Conservation (phyloP, 1,140 invertebrate genomes). For the Sminthurinus signatus region DNA sequence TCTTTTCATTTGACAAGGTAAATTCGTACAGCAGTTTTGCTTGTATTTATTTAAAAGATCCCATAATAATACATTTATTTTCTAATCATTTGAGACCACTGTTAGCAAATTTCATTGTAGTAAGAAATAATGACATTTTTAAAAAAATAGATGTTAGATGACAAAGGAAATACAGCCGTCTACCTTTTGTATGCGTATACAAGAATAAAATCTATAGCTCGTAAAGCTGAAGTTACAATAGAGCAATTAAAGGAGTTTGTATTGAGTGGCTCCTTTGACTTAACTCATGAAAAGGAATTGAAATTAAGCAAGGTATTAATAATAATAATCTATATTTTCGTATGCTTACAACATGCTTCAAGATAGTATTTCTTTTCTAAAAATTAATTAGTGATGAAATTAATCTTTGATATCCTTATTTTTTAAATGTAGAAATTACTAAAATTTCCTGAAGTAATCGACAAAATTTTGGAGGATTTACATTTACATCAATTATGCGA, state of each 20-base stretch:
- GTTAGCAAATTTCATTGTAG: too few relatives aligned
- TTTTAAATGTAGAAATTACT: slow-evolving; percentile 54
- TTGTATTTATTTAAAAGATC: too few relatives aligned
- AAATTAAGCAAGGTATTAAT: slow-evolving; percentile 75
- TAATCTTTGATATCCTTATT: too few relatives aligned
- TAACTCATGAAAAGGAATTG: slow-evolving; percentile 89
- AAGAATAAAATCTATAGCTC: slow-evolving; percentile 83
- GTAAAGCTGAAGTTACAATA: slow-evolving; percentile 62
- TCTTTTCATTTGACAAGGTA: slow-evolving; percentile 96
- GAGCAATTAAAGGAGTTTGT: slow-evolving; percentile 54
- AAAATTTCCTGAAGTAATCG: slow-evolving; percentile 80
- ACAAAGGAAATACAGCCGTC: slow-evolving; percentile 97
- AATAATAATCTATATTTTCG: too few relatives aligned
- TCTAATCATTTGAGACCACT: too few relatives aligned
- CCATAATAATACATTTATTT: too few relatives aligned
- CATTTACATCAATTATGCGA: slow-evolving; percentile 87
- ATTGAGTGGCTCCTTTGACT: slow-evolving; percentile 54
- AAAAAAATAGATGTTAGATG: slow-evolving; percentile 94
- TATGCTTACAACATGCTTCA: too few relatives aligned
- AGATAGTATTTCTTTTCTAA: too few relatives aligned
- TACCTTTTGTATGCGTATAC: slow-evolving; percentile 95
- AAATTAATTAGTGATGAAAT: too few relatives aligned
- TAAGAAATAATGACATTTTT: too few relatives aligned
- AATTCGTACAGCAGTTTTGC: too few relatives aligned
- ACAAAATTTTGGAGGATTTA: slow-evolving; percentile 76